Conservation (phyloP, 2,797 vertebrate species). For the Strix occidentalis region DNA sequence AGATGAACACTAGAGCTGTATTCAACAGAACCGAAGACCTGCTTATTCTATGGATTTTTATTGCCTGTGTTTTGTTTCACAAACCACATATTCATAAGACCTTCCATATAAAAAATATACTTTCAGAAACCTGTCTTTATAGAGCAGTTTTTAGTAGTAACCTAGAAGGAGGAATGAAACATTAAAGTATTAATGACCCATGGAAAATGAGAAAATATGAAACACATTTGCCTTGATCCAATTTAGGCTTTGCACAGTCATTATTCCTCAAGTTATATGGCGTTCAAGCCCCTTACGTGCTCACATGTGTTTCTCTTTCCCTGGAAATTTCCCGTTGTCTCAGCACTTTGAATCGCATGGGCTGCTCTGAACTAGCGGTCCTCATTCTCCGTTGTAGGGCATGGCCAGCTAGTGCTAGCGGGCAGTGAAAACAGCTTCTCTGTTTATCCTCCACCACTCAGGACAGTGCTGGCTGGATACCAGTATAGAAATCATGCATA, state of each 20-base stretch:
- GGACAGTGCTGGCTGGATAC: not conserved
- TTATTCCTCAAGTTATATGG: constrained; percentile 38
- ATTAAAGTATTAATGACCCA: not conserved
- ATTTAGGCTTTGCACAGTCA: not conserved
- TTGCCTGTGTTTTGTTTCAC: not conserved
- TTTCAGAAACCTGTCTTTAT: not conserved
- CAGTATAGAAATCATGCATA: not conserved
- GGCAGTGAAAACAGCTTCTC: not conserved
- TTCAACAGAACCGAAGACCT: not conserved
- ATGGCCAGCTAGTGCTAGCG: not conserved
- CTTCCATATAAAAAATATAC: not conserved
- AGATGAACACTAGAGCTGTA: not conserved
- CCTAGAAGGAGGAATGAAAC: not conserved
- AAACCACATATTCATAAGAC: not conserved
- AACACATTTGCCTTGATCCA: constrained; percentile 20
- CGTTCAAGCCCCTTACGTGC: constrained; percentile 6
- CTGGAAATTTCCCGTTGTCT: constrained; percentile 39
- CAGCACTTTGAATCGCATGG: constrained; percentile 41
- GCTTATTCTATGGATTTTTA: not conserved
- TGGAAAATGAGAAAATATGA: constrained; percentile 14
- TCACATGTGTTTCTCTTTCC: constrained; percentile 17
- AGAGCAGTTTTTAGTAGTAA: not conserved
- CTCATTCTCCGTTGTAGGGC: not conserved
- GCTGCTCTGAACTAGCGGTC: constrained; percentile 45
- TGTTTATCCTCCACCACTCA: not conserved